Evolutionary conservation across 2,888 invertebrate species (phyloP), one percentile per base, ranked within the genome.

Genomic region (Phrixothrix hirtus): DNA sequence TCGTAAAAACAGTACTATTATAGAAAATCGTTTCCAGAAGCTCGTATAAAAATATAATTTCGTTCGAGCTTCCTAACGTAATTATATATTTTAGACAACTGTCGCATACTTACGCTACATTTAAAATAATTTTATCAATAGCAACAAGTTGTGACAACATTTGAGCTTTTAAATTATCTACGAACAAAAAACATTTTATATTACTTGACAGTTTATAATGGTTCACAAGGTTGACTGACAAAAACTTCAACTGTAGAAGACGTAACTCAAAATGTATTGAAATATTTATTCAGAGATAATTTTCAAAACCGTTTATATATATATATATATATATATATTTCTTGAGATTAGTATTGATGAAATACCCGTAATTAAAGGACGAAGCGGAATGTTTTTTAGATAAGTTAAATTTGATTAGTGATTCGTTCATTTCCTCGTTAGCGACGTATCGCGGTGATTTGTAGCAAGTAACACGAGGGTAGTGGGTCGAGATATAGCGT

Each of bases 401-500:
- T 52, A 46, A 42, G 32, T 35, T 43, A 27, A 37, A 31, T 53
- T 54, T 54, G 56, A 60, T 57, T 56, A 60, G 51, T 30, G 49
- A 58, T 55, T 44, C 50, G 45, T 57, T 60, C 57, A 54, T 58
- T 60, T 60, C 44, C 60, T 60, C 57, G 56, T 60, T 60, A 60
- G 50, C 41, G 51, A 57, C 59, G 52, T 55, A 50, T 47, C 57
- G 39, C 47, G 26, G 59, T 57, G 59, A 59, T 59, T 59, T 59
- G 59, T 59, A 55, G 57, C 55, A 29, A 45, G 32, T 39, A 47
- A 37, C 31, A 41, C 15, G 32, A 39, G 51, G 57, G 57, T 46
- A 43, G 43, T 43, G 37, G 42, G 50, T 54, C 52, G 53, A 60
- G 61, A 61, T 59, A 59, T 57, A 56, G 59, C 58, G 61, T 57